Conservation (phyloP, 2,113 vertebrate genomes). For the Trematomus loennbergii region DNA sequence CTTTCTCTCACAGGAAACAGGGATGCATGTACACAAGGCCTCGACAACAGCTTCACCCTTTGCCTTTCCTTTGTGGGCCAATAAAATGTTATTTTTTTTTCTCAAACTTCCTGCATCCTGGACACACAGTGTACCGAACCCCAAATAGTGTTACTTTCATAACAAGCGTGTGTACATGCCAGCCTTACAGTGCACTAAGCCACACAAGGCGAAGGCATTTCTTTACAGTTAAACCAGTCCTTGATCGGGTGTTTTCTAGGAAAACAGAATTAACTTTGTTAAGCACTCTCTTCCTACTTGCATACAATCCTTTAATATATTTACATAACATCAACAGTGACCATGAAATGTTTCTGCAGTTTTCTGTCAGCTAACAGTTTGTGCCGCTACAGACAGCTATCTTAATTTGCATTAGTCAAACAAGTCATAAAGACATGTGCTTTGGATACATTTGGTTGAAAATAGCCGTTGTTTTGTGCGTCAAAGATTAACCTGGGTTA, state of each 20-base stretch:
- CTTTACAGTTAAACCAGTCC: background rate
- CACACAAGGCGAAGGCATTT: background rate
- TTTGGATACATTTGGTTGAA: background rate
- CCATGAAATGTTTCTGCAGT: background rate
- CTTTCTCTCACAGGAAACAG: constrained; percentile 56
- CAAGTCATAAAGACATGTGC: background rate
- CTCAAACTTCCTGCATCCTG: constrained; percentile 50
- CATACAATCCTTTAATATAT: constrained; percentile 32
- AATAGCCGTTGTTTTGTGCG: too few species aligned
- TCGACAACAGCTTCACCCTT: constrained; percentile 41
- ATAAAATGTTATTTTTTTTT: constrained; percentile 53
- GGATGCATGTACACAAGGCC: constrained; percentile 47
- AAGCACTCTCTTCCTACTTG: constrained; percentile 2
- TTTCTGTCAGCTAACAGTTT: background rate
- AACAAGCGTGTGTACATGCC: background rate
- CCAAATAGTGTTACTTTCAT: constrained; percentile 28
- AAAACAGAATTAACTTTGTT: constrained; percentile 10
- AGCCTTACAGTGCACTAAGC: background rate
- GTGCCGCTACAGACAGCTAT: background rate
- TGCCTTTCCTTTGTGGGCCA: constrained; percentile 40
- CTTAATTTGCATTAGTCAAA: background rate
- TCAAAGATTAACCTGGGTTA: background rate
- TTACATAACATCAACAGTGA: constrained; percentile 6
- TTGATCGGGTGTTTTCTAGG: constrained; percentile 12
- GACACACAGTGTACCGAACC: constrained; percentile 10